Conservation (phyloP, 2,888 invertebrate genomes). For the Drosophila mayaguana region DNA sequence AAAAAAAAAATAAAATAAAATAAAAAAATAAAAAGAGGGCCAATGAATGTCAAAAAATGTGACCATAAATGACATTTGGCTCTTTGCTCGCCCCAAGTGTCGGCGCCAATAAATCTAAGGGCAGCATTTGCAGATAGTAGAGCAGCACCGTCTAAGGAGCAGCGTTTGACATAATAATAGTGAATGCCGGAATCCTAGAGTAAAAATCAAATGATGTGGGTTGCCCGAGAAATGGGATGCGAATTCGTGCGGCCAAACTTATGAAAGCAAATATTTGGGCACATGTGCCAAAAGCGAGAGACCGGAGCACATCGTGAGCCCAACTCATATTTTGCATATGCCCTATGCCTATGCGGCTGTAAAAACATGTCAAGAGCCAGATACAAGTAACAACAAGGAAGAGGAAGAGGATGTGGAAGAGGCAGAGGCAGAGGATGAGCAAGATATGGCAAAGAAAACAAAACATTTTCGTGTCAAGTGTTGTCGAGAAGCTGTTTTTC, state of each 20-base stretch:
- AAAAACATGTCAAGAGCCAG: constrained; percentile 46
- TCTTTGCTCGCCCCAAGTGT: constrained; percentile 22
- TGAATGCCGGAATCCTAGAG: constrained; percentile 34
- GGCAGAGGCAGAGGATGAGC: background rate
- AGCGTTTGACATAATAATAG: constrained; percentile 27
- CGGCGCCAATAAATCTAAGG: constrained; percentile 61
- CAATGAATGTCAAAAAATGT: constrained; percentile 77
- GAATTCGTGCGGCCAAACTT: constrained; percentile 46
- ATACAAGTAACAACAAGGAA: constrained; percentile 16
- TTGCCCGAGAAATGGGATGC: background rate
- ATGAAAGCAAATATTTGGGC: constrained; percentile 71
- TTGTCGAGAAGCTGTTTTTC: constrained; percentile 72
- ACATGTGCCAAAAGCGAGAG: constrained; percentile 14
- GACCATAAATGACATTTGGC: constrained; percentile 68
- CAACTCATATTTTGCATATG: constrained; percentile 55
- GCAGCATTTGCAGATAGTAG: constrained; percentile 37
- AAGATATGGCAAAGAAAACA: constrained; percentile 39
- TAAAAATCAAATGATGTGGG: constrained; percentile 24
- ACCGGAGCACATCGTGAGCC: background rate
- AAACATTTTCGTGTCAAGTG: constrained; percentile 69
- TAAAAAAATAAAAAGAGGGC: constrained; percentile 30
- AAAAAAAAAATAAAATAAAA: background rate
- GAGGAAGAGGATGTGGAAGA: background rate
- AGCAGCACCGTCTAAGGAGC: background rate
- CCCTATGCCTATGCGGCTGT: constrained; percentile 6